Evolutionary conservation across 2,888 invertebrate species (phyloP).

Genomic region (Chrysotoxum bicinctum): DNA sequence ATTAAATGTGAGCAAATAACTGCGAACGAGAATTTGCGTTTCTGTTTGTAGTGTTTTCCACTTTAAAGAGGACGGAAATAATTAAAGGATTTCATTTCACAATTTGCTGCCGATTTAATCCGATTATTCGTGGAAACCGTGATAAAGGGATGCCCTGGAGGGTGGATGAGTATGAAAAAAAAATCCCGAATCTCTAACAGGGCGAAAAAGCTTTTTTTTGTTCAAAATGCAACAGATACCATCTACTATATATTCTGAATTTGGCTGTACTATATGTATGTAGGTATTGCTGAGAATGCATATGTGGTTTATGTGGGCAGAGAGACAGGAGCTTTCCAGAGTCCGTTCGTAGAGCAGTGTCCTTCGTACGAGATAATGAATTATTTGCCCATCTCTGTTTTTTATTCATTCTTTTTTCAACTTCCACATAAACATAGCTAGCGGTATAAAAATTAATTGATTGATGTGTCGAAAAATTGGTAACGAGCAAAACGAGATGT

Average conservation of each 20-base stretch:
- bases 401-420: slow-evolving; percentile 9
- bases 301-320: slow-evolving; percentile 34
- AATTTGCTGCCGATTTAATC: slow-evolving; percentile 73
- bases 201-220: slow-evolving; percentile 55
- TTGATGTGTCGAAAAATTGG: slow-evolving; percentile 71
- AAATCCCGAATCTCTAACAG: slow-evolving; percentile 18
- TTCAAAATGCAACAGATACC: slow-evolving; percentile 57
- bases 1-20: slow-evolving; percentile 46
- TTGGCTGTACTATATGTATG: neutral
- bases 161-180: neutral
- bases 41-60: slow-evolving; percentile 16
- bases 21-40: slow-evolving; percentile 38
- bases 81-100: slow-evolving; percentile 72
- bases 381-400: slow-evolving; percentile 66
- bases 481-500: slow-evolving; percentile 36
- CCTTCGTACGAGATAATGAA: slow-evolving; percentile 70
- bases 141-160: neutral
- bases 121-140: slow-evolving; percentile 54
- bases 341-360: slow-evolving; percentile 38
- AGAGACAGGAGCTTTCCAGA: neutral
- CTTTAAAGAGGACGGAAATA: slow-evolving; percentile 65
- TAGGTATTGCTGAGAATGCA: slow-evolving; percentile 18
- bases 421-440: neutral
- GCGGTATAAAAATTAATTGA: slow-evolving; percentile 43
- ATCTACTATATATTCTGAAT: neutral